Percentiles rank a stretch among this genome's conserved stretches.
phyloP scores from a whole-genome alignment of 2,888 invertebrate genomes.

The Ferrisia virgata region DNA sequence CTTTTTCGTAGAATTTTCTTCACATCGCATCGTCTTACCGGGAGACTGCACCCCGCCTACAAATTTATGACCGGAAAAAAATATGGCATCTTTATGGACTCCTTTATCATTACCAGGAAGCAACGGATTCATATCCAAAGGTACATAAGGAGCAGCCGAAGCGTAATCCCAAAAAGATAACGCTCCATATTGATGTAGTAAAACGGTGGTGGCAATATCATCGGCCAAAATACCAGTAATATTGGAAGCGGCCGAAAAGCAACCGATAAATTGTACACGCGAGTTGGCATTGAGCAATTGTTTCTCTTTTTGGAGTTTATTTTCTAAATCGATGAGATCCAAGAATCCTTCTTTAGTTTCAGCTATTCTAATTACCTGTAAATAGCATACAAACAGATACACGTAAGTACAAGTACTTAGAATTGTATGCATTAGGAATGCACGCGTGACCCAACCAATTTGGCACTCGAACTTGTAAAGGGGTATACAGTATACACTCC shows the following conservation, averaged over 20 bases:
- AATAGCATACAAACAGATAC: background rate
- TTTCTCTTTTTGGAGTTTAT: conserved; percentile 54
- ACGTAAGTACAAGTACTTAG: too few species aligned
- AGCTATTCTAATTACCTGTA: conserved; percentile 70
- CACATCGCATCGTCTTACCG: conserved; percentile 52
- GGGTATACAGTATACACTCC: background rate
- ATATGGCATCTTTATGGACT: conserved; percentile 81
- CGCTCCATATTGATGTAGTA: conserved; percentile 78
- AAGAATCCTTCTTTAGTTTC: conserved; percentile 77
- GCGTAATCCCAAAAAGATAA: conserved; percentile 89
- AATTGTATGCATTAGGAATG: background rate
- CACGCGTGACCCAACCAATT: background rate
- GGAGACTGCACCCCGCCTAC: conserved; percentile 87
- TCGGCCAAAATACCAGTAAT: conserved; percentile 85
- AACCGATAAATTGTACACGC: conserved; percentile 73
- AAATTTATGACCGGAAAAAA: conserved; percentile 87
- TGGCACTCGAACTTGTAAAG: background rate
- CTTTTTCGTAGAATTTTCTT: background rate
- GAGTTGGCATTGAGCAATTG: conserved; percentile 58
- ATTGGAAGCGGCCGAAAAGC: conserved; percentile 82
- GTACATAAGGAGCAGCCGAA: conserved; percentile 72
- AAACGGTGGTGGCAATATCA: conserved; percentile 74
- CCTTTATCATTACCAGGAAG: conserved; percentile 65
- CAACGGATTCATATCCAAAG: conserved; percentile 81
- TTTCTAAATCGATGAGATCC: conserved; percentile 72